Base-by-base conservation (phyloP, 1,140 invertebrate species). In the Temnothorax curvispinosus region DNA sequence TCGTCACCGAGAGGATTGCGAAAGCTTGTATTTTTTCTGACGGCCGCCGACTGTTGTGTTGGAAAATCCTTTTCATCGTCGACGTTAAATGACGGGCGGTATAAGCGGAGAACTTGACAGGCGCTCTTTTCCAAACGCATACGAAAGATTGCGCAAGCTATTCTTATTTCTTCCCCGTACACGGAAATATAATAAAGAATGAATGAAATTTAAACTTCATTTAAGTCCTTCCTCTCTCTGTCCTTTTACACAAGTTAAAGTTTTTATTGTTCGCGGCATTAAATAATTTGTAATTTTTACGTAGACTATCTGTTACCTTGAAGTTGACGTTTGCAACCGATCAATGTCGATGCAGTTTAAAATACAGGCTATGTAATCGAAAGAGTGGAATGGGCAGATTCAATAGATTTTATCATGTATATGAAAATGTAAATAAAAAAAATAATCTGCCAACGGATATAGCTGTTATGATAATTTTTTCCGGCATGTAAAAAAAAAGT, bases 41-140 rank as follows among this genome's bases (percentile, higher is more conserved):
- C 27, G 41, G 21, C 27, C 35, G 32, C 54, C 21, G 13, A n/a
- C 52, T 21, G 32, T 27, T 27, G 4, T 44, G 44, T 18, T 80
- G 32, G 47, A 81, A 81, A 58, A 44, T 81, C 27, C 65, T 72
- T 71, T 71, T 74, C 41, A 74, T 74, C 52, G 52, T 72, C 54
- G 27, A 58, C 52, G 65, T 41, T 58, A 82, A 74, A 47, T 44
- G 54, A 82, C 65, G 54, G 27, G 35, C 27, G 27, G 8, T 54
- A 15, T n/a, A 54, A 58, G 11, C 7, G 52, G 15, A 54, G 77
- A 21, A 41, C 56, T 27, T 69, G 62, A 71, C 47, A 35, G 47
- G n/a, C 21, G 35, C 32, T 81, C 52, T 78, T 67, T 81, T 56
- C 64, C 35, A 47, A 56, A 80, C 35, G 44, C 47, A 67, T 44